Conservation (phyloP, 2,888 invertebrate genomes). For the Parapristionchus giblindavisi region DNA sequence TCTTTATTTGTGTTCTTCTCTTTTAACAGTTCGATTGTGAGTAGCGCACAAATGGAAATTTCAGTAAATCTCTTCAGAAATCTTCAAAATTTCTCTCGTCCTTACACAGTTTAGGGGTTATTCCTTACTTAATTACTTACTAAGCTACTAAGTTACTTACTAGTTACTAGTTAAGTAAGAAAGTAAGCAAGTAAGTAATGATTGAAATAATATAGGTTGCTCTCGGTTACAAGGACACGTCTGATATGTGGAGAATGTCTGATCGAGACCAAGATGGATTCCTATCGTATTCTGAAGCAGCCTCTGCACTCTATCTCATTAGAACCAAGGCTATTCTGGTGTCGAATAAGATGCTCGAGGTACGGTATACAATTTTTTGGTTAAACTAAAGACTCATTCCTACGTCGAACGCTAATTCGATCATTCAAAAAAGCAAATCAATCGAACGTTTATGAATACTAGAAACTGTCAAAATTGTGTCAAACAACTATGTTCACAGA, state of each 20-base stretch:
- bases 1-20: background rate
- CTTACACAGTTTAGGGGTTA: too few species aligned
- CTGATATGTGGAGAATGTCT: conserved; percentile 26
- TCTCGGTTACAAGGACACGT: conserved; percentile 11
- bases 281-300: background rate
- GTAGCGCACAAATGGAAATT: too few species aligned
- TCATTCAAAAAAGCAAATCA: too few species aligned
- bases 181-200: background rate
- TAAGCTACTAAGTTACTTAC: too few species aligned
- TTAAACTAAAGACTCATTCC: too few species aligned
- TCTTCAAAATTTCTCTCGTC: too few species aligned
- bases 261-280: background rate
- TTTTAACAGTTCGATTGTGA: too few species aligned
- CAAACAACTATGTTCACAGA: too few species aligned
- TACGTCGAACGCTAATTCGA: too few species aligned
- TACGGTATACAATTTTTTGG: background rate
- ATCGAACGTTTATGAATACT: too few species aligned
- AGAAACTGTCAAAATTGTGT: background rate
- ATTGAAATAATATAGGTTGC: conserved; percentile 24
- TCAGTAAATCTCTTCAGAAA: too few species aligned
- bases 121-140: conserved; percentile 1
- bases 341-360: conserved; percentile 32
- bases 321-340: conserved; percentile 29
- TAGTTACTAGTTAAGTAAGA: background rate
- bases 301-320: conserved; percentile 24